These are phyloP conservation scores for Drosophila quasianomalipes DNA, from an alignment of 2,888 invertebrate genomes.

Conservation along the genomic window DNA sequence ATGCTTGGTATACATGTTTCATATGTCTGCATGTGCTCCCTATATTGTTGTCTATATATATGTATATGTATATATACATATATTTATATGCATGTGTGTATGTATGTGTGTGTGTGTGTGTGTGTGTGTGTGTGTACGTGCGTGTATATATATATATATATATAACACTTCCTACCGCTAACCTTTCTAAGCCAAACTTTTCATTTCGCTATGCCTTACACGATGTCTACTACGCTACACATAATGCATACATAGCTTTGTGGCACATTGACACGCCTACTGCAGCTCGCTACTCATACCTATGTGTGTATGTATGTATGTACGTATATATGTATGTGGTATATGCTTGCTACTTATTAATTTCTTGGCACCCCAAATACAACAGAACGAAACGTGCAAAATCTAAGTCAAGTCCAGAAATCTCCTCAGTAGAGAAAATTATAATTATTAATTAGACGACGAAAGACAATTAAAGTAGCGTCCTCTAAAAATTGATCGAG, in stretches of 20 bases:
- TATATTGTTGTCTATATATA: constrained; percentile 43
- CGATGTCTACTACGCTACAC: constrained; percentile 42
- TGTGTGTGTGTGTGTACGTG: constrained; percentile 12
- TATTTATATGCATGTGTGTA: constrained; percentile 67
- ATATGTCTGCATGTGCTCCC: constrained; percentile 75
- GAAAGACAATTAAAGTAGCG: background rate
- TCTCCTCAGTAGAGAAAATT: background rate
- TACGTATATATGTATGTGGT: constrained; percentile 17
- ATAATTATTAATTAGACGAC: background rate
- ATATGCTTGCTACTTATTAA: constrained; percentile 31
- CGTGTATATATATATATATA: constrained; percentile 12
- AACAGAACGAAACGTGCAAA: background rate
- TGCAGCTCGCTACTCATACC: constrained; percentile 40
- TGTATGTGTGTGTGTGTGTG: constrained; percentile 12
- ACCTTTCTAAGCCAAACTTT: constrained; percentile 45
- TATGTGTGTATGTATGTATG: constrained; percentile 17
- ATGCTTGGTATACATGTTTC: constrained; percentile 67
- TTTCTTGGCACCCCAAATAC: constrained; percentile 37
- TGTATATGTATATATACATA: constrained; percentile 12
- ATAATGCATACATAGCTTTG: constrained; percentile 7
- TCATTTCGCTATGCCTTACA: constrained; percentile 31
- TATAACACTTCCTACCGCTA: constrained; percentile 45
- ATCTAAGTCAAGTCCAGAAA: background rate
- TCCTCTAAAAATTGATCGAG: background rate
- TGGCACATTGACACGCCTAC: constrained; percentile 48